phyloP scores from a whole-genome alignment of 1,140 invertebrate species.

The Hyposmocoma kahamanoa region DNA sequence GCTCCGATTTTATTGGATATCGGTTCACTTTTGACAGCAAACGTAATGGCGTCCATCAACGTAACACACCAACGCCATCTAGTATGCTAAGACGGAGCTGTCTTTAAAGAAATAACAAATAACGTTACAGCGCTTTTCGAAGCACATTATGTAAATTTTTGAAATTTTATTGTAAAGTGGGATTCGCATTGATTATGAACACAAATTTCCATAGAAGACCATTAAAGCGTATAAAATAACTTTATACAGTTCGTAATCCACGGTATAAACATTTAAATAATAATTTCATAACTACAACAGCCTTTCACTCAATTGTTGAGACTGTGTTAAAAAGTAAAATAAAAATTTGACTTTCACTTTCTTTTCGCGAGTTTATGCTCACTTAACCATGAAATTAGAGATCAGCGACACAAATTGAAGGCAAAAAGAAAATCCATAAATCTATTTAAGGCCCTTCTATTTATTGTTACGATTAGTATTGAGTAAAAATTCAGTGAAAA shows the following conservation, averaged over 20 bases:
- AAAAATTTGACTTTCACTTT: constrained; percentile 56
- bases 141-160: too few species aligned
- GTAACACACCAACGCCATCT: constrained; percentile 23
- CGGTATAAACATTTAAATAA: too few species aligned
- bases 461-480: constrained; percentile 22
- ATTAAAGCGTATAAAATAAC: too few species aligned
- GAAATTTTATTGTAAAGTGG: too few species aligned
- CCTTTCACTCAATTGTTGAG: too few species aligned
- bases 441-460: constrained; percentile 31
- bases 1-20: constrained; percentile 68
- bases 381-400: constrained; percentile 51
- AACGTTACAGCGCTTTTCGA: background rate
- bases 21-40: constrained; percentile 52
- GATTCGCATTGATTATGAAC: background rate
- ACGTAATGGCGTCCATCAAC: constrained; percentile 55
- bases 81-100: background rate
- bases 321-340: too few species aligned
- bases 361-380: constrained; percentile 31
- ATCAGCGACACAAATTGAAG: constrained; percentile 22
- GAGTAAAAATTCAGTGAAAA: constrained; percentile 12
- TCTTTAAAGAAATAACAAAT: too few species aligned
- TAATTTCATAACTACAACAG: too few species aligned
- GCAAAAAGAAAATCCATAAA: constrained; percentile 20
- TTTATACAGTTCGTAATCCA: too few species aligned
- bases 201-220: background rate